Evolutionary conservation across 2,113 vertebrate genomes (phyloP).

Genomic region (Atlantisia rogersi): DNA sequence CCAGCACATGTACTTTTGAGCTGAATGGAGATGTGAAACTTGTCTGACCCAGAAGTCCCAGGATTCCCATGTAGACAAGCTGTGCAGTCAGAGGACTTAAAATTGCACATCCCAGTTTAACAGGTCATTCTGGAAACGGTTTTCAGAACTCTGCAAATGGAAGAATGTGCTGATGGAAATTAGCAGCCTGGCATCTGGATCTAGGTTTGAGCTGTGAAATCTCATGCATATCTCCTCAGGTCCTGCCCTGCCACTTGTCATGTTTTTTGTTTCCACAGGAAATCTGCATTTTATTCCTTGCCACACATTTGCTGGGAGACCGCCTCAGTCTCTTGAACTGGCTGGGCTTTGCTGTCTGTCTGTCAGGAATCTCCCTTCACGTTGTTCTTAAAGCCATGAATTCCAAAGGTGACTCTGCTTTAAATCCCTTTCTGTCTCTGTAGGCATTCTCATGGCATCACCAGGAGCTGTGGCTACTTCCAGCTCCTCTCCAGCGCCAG

Average conservation of each 20-base stretch:
- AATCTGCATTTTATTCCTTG: constrained; percentile 88
- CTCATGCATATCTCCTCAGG: background rate
- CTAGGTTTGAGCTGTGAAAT: background rate
- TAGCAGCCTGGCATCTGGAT: background rate
- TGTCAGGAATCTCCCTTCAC: constrained; percentile 90
- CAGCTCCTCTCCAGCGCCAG: background rate
- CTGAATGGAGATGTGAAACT: background rate
- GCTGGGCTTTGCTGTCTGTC: constrained; percentile 90
- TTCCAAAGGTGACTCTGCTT: constrained; percentile 81
- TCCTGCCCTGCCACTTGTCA: background rate
- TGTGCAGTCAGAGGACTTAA: background rate
- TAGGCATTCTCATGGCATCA: background rate
- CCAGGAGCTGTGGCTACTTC: background rate
- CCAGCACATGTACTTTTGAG: background rate
- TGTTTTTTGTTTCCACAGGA: constrained; percentile 76
- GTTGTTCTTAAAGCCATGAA: constrained; percentile 85
- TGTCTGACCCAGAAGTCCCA: background rate
- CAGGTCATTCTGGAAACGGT: background rate
- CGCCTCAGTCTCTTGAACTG: constrained; percentile 86
- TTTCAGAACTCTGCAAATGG: background rate
- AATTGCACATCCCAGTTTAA: background rate
- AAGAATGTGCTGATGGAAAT: constrained; percentile 3
- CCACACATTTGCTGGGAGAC: constrained; percentile 86
- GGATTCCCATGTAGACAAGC: background rate
- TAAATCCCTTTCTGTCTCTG: background rate